phyloP scores from a whole-genome alignment of 2,888 invertebrate species.

The Leucozona laternaria region DNA sequence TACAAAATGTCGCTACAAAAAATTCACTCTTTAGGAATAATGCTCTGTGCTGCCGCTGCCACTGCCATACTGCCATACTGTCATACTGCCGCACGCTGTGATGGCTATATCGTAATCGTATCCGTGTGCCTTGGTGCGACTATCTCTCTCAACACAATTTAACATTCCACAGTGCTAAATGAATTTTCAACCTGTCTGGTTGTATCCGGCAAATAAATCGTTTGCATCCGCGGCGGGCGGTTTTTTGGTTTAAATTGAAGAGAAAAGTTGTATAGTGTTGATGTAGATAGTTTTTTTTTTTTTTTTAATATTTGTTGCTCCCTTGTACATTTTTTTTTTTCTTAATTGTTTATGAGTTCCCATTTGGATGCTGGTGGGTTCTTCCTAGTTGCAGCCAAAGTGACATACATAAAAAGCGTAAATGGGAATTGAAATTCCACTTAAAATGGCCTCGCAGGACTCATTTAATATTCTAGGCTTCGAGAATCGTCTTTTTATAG shows the following conservation, averaged over 20 bases:
- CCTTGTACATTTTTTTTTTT: constrained; percentile 17
- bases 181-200: constrained; percentile 74
- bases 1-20: constrained; percentile 11
- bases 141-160: constrained; percentile 52
- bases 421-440: constrained; percentile 47
- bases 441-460: constrained; percentile 54
- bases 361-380: constrained; percentile 43
- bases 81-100: constrained; percentile 3
- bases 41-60: constrained; percentile 9
- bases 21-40: constrained; percentile 46
- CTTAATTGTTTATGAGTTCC: constrained; percentile 62
- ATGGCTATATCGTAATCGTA: constrained; percentile 18
- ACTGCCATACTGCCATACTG: too few species aligned
- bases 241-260: constrained; percentile 41
- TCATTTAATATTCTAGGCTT: constrained; percentile 64
- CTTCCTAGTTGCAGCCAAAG: neutral
- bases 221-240: constrained; percentile 68
- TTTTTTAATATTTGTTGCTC: constrained; percentile 20
- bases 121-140: constrained; percentile 32
- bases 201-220: constrained; percentile 71
- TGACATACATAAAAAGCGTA: neutral
- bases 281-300: constrained; percentile 35
- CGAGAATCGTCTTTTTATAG: constrained; percentile 42
- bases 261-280: constrained; percentile 45
- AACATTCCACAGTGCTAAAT: constrained; percentile 57